These are phyloP conservation scores for Neuroterus valhalla DNA, from an alignment of 1,140 invertebrate genomes.

Conservation along the genomic window DNA sequence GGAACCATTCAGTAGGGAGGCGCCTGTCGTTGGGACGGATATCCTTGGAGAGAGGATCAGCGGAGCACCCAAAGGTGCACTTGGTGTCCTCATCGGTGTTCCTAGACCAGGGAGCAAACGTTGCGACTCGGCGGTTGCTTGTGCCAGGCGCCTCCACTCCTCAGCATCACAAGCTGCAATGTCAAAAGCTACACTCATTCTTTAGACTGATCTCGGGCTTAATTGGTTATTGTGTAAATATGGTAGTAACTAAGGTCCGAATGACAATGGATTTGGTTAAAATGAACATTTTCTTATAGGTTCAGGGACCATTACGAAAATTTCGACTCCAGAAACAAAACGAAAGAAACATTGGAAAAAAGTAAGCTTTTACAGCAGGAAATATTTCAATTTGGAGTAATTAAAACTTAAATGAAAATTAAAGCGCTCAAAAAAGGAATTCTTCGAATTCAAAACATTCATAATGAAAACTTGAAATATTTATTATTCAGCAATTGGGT, in stretches of 20 bases:
- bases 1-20: slow-evolving; percentile 82
- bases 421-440: too few relatives aligned
- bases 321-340: too few relatives aligned
- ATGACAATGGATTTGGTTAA: slow-evolving; percentile 23
- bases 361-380: too few relatives aligned
- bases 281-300: neutral
- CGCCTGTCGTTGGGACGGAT: slow-evolving; percentile 86
- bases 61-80: slow-evolving; percentile 86
- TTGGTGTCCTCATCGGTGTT: slow-evolving; percentile 81
- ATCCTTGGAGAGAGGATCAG: slow-evolving; percentile 91
- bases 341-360: too few relatives aligned
- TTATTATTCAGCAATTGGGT: too few relatives aligned
- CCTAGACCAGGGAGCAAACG: slow-evolving; percentile 81
- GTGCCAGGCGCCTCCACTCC: slow-evolving; percentile 86
- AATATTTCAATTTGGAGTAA: too few relatives aligned
- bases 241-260: slow-evolving; percentile 2
- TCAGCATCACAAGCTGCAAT: slow-evolving; percentile 81
- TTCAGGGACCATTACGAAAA: neutral
- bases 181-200: slow-evolving; percentile 63
- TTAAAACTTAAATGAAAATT: too few relatives aligned
- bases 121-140: slow-evolving; percentile 84
- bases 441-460: too few relatives aligned
- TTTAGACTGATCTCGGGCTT: slow-evolving; percentile 43
- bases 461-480: too few relatives aligned
- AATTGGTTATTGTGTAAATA: neutral